Evolutionary conservation across 2,888 invertebrate genomes (phyloP), one percentile per base, ranked within the genome.

Genomic region (Electrophaes corylata): DNA sequence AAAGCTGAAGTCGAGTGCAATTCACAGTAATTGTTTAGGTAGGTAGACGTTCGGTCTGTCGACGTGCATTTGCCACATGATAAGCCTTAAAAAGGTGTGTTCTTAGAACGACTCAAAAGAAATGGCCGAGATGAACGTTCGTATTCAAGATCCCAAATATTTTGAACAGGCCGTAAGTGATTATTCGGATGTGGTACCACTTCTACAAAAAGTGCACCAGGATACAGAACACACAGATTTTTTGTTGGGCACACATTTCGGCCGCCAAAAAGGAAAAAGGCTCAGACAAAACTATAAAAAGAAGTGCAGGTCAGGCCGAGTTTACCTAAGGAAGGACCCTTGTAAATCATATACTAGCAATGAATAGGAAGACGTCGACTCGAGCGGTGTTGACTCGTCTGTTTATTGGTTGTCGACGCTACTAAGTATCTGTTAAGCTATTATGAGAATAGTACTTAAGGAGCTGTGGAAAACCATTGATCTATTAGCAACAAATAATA

Each of bases 311-410:
- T 84, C 87, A 88, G 79, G 68, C 80, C 81, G 75, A 85, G 88
- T 89, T 90, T 91, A 90, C 91, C 91, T 88, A 91, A 91, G 87
- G 81, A 88, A 88, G 88, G 90, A 84, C 88, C 91, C 91, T 90
- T 91, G 90, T 91, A 91, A 91, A 91, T 91, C 91, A 91, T 91
- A 88, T 83, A 81, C 83, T 81, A 80, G 74, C 82, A 82, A 84
- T 87, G 88, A 89, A 90, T 89, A 84, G 81, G 81, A 75, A 76
- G 79, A 81, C 83, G 73, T 78, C 76, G 81, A 77, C 79, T 83
- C 76, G 78, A 87, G 84, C 85, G 81, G 78, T 88, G 88, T 91
- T 90, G 89, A 90, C 89, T 90, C 73, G 81, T 81, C 78, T 87
- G 85, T 88, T 91, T 91, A 89, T 90, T 87, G 76, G 86, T 83